phyloP scores from a whole-genome alignment of 2,888 invertebrate species.

The Cephus sareptanus region DNA sequence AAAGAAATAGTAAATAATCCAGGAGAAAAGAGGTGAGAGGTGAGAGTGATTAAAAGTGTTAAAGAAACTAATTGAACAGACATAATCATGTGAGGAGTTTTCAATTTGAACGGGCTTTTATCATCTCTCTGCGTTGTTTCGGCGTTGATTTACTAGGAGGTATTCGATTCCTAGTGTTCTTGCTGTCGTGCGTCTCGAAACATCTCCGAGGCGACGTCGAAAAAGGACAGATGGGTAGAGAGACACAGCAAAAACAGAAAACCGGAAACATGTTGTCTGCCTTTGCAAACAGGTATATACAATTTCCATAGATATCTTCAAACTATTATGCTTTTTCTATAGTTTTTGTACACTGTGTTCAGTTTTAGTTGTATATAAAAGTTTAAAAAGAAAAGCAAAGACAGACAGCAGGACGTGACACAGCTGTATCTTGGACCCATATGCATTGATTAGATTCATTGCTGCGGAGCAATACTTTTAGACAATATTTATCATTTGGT shows the following conservation, averaged over 20 bases:
- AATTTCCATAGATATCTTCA: not conserved
- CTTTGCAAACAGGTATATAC: conserved; percentile 26
- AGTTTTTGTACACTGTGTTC: not conserved
- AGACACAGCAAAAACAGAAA: conserved; percentile 31
- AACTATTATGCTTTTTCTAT: not conserved
- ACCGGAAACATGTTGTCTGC: conserved; percentile 37
- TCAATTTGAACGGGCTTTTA: conserved; percentile 27
- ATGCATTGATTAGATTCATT: conserved; percentile 42
- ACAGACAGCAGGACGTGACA: conserved; percentile 58
- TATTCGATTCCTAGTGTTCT: not conserved
- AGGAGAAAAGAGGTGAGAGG: not conserved
- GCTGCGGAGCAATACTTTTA: not conserved
- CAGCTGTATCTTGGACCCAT: conserved; percentile 64
- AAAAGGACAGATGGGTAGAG: conserved; percentile 25
- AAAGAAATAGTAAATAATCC: not conserved
- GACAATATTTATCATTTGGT: not conserved
- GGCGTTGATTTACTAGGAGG: not conserved
- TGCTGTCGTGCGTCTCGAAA: not conserved
- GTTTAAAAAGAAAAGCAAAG: conserved; percentile 30
- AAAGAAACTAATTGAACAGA: not conserved
- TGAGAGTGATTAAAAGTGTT: not conserved
- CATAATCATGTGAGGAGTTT: conserved; percentile 30
- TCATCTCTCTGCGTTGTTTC: conserved; percentile 13
- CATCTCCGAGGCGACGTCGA: not conserved
- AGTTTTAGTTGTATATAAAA: not conserved